Conservation (phyloP, 2,888 invertebrate species). For the Trissolcus japonicus region DNA sequence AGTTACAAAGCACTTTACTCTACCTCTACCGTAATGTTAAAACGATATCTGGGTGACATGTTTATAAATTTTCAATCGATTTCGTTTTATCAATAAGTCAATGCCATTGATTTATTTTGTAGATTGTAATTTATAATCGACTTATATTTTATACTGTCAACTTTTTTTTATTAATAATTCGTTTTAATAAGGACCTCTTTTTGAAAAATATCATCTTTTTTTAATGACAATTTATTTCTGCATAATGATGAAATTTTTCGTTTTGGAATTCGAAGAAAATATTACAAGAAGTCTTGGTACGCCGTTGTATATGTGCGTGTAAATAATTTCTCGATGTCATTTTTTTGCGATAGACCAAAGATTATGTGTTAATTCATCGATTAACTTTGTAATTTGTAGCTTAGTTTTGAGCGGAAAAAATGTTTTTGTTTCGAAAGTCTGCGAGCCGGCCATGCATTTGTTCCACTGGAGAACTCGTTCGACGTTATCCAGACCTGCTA, state of each 20-base stretch:
- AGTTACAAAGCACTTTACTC: constrained; percentile 48
- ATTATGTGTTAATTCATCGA: no score
- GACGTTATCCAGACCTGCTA: no score
- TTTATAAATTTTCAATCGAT: constrained; percentile 7
- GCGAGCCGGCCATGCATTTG: constrained; percentile 3
- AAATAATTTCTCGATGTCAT: neutral
- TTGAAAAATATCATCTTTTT: no score
- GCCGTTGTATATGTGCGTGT: constrained; percentile 7
- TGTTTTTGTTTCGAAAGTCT: no score
- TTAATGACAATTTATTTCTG: no score
- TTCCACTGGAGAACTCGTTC: constrained; percentile 13
- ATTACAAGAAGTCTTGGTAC: constrained; percentile 53
- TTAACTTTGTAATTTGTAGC: no score
- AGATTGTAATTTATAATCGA: no score
- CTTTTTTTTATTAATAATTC: no score
- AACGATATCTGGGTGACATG: constrained; percentile 43
- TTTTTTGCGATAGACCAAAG: constrained; percentile 4
- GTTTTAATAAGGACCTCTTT: no score
- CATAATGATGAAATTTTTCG: neutral
- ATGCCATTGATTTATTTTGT: no score
- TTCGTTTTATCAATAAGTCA: neutral
- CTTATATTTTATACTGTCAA: no score
- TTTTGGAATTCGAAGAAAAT: constrained; percentile 51
- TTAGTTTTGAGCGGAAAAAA: no score
- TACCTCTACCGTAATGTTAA: constrained; percentile 49